Evolutionary conservation across 1,140 invertebrate species (phyloP).

Genomic region (Leguminivora glycinivorella): DNA sequence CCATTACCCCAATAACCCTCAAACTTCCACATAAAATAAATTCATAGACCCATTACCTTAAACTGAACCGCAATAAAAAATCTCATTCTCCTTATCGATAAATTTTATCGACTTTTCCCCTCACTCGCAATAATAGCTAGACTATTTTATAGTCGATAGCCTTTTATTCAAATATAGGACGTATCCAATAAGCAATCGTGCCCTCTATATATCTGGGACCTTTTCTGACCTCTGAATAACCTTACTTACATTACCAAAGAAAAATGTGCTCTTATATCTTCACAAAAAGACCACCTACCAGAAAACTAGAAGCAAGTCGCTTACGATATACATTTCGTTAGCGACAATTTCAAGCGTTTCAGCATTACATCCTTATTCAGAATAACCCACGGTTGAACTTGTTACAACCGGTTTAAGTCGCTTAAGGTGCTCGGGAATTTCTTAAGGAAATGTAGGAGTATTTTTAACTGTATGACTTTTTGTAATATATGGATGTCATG

Average conservation of each 20-base stretch:
- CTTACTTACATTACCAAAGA: not conserved
- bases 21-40: constrained; percentile 5
- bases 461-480: constrained; percentile 5
- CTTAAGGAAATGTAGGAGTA: not conserved
- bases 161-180: constrained; percentile 11
- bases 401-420: not conserved
- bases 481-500: not conserved
- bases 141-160: constrained; percentile 17
- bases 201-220: constrained; percentile 9
- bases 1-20: not conserved
- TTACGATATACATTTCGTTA: not conserved
- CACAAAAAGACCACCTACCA: not conserved
- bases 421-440: not conserved
- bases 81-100: constrained; percentile 16
- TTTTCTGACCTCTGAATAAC: not conserved
- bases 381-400: not conserved
- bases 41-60: constrained; percentile 16
- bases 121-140: constrained; percentile 7
- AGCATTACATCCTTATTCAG: not conserved
- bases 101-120: constrained; percentile 15
- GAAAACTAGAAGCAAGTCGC: not conserved
- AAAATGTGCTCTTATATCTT: not conserved
- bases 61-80: constrained; percentile 17
- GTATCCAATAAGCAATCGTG: constrained; percentile 12
- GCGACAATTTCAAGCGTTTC: not conserved